A percentile compares a stretch with the other conserved stretches of the same genome.
Evolutionary conservation across 1,140 invertebrate genomes (phyloP).

Genomic region (Papilio aristodemus): DNA sequence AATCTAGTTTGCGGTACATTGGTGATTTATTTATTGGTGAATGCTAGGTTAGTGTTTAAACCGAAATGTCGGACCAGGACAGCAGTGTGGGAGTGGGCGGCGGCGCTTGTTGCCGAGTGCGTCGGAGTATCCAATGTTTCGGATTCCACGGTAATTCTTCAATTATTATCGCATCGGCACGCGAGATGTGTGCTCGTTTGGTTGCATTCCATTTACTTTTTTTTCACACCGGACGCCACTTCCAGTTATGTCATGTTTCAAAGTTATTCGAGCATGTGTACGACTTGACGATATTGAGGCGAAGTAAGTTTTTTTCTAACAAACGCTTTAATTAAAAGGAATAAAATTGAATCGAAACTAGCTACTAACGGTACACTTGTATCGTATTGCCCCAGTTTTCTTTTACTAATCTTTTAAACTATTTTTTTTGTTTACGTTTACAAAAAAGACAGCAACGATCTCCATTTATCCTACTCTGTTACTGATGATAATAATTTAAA

Average conservation of each 20-base stretch:
- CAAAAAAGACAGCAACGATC: neutral
- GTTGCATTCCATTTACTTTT: neutral
- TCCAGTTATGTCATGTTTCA: constrained; percentile 31
- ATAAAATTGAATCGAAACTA: constrained; percentile 20
- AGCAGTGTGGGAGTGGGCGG: constrained; percentile 48
- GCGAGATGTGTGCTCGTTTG: constrained; percentile 31
- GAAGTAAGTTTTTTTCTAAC: constrained; percentile 23
- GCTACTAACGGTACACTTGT: constrained; percentile 8
- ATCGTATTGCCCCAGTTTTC: neutral
- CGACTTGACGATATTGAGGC: constrained; percentile 15
- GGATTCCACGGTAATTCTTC: constrained; percentile 67
- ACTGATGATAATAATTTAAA: neutral
- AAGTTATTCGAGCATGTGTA: constrained; percentile 29
- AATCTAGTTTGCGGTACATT: no score
- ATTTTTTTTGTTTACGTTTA: neutral
- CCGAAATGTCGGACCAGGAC: constrained; percentile 65
- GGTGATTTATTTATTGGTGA: constrained; percentile 12
- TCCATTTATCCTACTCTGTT: neutral
- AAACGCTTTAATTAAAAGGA: constrained; percentile 12
- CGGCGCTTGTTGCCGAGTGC: constrained; percentile 66
- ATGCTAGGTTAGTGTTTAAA: constrained; percentile 32
- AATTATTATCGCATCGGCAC: constrained; percentile 41
- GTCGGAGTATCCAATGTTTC: constrained; percentile 73
- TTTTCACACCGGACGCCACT: constrained; percentile 22
- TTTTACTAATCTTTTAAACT: neutral